These are phyloP conservation scores for Hystrix cristata DNA, from an alignment of 2,113 vertebrate species.

Conservation along the genomic window DNA sequence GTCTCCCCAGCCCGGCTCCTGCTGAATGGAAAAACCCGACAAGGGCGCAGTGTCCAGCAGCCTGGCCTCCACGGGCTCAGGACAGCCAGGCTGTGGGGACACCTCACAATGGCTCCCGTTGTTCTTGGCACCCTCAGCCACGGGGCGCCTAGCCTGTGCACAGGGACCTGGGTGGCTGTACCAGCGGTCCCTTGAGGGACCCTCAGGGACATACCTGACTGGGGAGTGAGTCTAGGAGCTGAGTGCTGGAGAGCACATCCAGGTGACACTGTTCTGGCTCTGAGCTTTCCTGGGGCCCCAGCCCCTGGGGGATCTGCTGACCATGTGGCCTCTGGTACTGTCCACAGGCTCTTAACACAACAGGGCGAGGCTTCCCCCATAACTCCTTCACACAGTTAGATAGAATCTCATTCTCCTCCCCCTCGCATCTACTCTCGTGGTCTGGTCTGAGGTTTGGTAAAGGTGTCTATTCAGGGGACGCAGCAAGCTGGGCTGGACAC, in stretches of 20 bases:
- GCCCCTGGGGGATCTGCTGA: background rate
- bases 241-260: fast-evolving
- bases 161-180: background rate
- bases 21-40: constrained; percentile 60
- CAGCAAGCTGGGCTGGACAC: background rate
- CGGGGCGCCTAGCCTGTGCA: fast-evolving
- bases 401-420: fast-evolving
- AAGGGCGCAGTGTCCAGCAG: background rate
- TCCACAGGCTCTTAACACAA: background rate
- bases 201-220: fast-evolving
- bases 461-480: fast-evolving
- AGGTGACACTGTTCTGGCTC: background rate
- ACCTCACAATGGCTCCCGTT: background rate
- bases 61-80: background rate
- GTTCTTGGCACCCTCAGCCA: background rate
- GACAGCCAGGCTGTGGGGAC: background rate
- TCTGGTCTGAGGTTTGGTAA: background rate
- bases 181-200: background rate
- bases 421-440: fast-evolving
- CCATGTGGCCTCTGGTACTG: background rate
- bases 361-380: background rate
- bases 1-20: background rate
- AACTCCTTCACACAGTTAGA: too few species aligned
- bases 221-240: fast-evolving
- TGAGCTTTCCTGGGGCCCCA: background rate